Evolutionary conservation across 2,888 invertebrate species (phyloP).

Genomic region (Cyclophora punctaria): DNA sequence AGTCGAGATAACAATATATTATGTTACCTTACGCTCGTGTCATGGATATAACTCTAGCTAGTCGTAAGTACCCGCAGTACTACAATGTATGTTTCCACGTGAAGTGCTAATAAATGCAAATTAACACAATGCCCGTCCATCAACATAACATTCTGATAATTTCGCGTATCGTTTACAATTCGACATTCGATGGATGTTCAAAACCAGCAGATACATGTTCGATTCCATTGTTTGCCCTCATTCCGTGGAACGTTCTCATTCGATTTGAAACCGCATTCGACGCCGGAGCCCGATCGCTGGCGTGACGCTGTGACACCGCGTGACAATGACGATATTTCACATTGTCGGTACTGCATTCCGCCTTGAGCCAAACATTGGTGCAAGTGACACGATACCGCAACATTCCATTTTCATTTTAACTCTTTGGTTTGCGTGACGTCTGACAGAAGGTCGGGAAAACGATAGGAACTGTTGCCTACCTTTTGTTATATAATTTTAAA

Average conservation of each 20-base stretch:
- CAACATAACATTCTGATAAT: too few relatives aligned
- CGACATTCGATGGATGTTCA: too few relatives aligned
- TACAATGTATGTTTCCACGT: background rate
- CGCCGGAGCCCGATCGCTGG: background rate
- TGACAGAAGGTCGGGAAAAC: too few relatives aligned
- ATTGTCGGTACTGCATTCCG: conserved; percentile 20
- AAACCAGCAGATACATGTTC: too few relatives aligned
- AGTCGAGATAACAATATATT: conserved; percentile 22
- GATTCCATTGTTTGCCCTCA: too few relatives aligned
- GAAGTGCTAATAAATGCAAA: too few relatives aligned
- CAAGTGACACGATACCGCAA: conserved; percentile 3
- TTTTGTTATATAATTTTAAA: too few relatives aligned
- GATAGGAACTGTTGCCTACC: too few relatives aligned
- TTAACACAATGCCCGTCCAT: too few relatives aligned
- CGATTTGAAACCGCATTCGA: conserved; percentile 12
- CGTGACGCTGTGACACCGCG: conserved; percentile 12
- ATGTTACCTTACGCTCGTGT: background rate
- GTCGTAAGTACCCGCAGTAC: background rate
- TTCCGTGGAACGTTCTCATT: conserved; percentile 2
- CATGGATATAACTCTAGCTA: background rate
- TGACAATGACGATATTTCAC: conserved; percentile 29
- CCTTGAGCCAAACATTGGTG: conserved; percentile 1
- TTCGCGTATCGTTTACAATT: too few relatives aligned
- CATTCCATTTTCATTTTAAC: background rate
- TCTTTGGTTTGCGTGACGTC: too few relatives aligned